phyloP scores from a whole-genome alignment of 2,113 vertebrate species.

The Brachyhypopomus occidentalis region DNA sequence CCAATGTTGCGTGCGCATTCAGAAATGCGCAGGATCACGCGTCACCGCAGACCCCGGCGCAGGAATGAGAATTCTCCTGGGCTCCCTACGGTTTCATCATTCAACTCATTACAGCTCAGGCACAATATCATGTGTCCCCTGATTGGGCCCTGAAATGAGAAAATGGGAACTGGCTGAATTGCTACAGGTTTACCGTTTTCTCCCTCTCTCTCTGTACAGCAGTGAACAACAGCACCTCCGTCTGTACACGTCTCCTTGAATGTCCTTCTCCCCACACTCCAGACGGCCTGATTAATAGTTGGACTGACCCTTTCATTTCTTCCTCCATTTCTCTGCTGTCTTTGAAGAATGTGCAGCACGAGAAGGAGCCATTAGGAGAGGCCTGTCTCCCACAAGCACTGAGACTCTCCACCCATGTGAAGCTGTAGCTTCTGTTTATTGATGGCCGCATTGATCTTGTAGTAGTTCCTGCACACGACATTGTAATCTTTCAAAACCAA shows the following conservation, averaged over 20 bases:
- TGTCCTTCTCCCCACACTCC: conserved; percentile 40
- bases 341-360: conserved; percentile 6
- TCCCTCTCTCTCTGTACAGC: conserved; percentile 15
- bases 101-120: conserved; percentile 50
- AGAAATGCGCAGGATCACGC: conserved; percentile 11
- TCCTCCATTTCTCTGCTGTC: conserved; percentile 1
- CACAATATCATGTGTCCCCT: conserved; percentile 39
- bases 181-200: conserved; percentile 33
- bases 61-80: conserved; percentile 45
- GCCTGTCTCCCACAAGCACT: neutral
- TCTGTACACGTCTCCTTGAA: conserved; percentile 39
- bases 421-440: conserved; percentile 29
- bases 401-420: neutral
- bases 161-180: conserved; percentile 39
- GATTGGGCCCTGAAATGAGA: conserved; percentile 41
- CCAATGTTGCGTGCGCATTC: conserved; percentile 1
- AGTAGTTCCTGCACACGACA: conserved; percentile 13
- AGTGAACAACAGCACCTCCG: conserved; percentile 35
- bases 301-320: conserved; percentile 20
- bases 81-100: conserved; percentile 49
- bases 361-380: neutral
- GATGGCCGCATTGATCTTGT: conserved; percentile 24
- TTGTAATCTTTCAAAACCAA: conserved; percentile 38
- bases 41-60: conserved; percentile 34
- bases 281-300: conserved; percentile 47